phyloP scores from a whole-genome alignment of 2,888 invertebrate genomes.

The Acleris laterana region DNA sequence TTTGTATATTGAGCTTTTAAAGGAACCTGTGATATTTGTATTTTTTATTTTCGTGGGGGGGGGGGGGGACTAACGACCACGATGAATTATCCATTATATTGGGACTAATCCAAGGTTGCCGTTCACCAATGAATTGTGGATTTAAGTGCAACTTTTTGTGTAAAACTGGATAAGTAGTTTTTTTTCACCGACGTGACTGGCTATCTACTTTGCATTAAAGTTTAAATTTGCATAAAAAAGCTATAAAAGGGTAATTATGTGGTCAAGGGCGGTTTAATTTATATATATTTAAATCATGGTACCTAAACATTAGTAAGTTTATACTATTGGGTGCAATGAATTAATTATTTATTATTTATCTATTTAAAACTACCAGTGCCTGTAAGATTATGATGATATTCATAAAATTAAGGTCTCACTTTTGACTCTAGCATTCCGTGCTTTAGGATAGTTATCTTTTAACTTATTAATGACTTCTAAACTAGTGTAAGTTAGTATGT shows the following conservation, averaged over 20 bases:
- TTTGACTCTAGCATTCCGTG: constrained; percentile 50
- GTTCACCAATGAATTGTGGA: constrained; percentile 28
- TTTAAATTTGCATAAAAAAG: not conserved
- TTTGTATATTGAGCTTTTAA: constrained; percentile 38
- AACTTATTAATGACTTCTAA: constrained; percentile 52
- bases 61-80: constrained; percentile 5
- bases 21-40: constrained; percentile 74
- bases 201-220: not conserved
- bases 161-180: constrained; percentile 1
- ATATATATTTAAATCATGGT: constrained; percentile 5
- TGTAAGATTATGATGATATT: constrained; percentile 80
- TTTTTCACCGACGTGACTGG: not conserved
- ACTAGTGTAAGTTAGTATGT: constrained; percentile 28
- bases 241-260: constrained; percentile 9
- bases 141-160: constrained; percentile 22
- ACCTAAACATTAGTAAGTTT: constrained; percentile 8
- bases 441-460: constrained; percentile 31
- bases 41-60: constrained; percentile 40
- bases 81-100: constrained; percentile 7
- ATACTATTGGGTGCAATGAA: constrained; percentile 20
- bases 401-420: constrained; percentile 58
- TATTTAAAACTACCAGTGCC: constrained; percentile 68
- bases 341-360: constrained; percentile 41
- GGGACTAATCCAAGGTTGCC: constrained; percentile 13
- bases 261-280: not conserved